Evolutionary conservation across 2,888 invertebrate genomes (phyloP).

Genomic region (Apomyelois bistriatella): DNA sequence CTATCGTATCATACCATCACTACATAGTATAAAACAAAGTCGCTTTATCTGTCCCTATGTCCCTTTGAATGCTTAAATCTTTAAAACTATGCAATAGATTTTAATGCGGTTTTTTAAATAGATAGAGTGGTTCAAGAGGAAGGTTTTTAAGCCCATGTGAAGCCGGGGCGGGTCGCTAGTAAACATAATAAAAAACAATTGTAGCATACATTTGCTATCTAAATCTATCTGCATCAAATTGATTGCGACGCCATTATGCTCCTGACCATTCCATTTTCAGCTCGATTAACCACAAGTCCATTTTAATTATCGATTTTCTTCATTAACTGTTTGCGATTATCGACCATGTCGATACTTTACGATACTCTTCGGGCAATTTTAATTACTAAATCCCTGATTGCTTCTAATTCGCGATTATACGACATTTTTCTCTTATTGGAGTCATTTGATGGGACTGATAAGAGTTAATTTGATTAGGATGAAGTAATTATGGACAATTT

Average conservation of each 20-base stretch:
- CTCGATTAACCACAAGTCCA: constrained; percentile 67
- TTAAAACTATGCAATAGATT: too few relatives aligned
- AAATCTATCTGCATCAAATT: constrained; percentile 15
- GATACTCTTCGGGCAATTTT: constrained; percentile 55
- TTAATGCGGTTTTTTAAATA: too few relatives aligned
- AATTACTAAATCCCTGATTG: constrained; percentile 59
- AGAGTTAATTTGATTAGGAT: constrained; percentile 20
- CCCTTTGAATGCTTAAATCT: too few relatives aligned
- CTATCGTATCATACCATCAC: too few relatives aligned
- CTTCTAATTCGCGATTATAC: constrained; percentile 56
- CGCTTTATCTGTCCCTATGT: too few relatives aligned
- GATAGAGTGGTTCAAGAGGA: too few relatives aligned
- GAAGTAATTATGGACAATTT: constrained; percentile 1
- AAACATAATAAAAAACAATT: too few relatives aligned
- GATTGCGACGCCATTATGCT: constrained; percentile 7
- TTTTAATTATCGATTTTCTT: constrained; percentile 72
- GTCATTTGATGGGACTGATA: constrained; percentile 30
- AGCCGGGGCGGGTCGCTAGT: too few relatives aligned
- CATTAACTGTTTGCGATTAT: constrained; percentile 75
- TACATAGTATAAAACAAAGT: too few relatives aligned
- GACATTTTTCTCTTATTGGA: constrained; percentile 47
- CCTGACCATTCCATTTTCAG: constrained; percentile 65
- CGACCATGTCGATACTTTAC: constrained; percentile 70
- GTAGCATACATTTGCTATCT: not conserved
- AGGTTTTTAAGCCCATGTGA: too few relatives aligned